Evolutionary conservation across 2,888 invertebrate species (phyloP).

Genomic region (Aphidius colemani): DNA sequence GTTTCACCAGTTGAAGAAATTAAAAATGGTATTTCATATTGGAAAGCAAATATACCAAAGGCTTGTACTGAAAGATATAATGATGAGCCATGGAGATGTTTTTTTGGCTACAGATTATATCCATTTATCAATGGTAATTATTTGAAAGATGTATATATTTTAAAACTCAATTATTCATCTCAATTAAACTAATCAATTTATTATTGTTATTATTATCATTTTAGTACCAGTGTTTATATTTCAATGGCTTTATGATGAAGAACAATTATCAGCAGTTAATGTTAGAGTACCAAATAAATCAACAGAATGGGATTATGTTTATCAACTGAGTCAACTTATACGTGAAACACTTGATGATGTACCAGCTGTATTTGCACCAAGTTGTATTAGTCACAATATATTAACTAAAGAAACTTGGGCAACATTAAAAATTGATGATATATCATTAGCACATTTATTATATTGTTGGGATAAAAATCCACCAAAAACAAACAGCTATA

Average conservation of each 20-base stretch:
- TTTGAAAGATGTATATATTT: neutral
- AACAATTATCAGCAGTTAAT: slow-evolving; percentile 91
- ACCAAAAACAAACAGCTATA: slow-evolving; percentile 40
- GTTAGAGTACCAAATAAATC: slow-evolving; percentile 87
- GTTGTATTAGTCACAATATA: slow-evolving; percentile 91
- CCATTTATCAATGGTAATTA: slow-evolving; percentile 77
- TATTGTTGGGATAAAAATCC: slow-evolving; percentile 81
- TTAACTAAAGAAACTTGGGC: slow-evolving; percentile 88
- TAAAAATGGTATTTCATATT: slow-evolving; percentile 75
- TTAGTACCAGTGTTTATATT: slow-evolving; percentile 88
- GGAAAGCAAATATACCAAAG: slow-evolving; percentile 80
- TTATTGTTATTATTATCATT: slow-evolving; percentile 26
- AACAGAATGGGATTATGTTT: slow-evolving; percentile 92
- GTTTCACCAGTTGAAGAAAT: slow-evolving; percentile 70
- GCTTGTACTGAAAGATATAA: slow-evolving; percentile 73
- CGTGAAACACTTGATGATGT: slow-evolving; percentile 82
- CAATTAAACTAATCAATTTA: neutral
- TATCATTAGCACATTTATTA: slow-evolving; percentile 82
- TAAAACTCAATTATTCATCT: too few relatives aligned
- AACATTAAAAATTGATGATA: slow-evolving; percentile 80
- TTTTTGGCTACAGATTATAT: slow-evolving; percentile 88
- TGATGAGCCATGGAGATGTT: slow-evolving; percentile 86
- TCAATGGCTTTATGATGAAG: slow-evolving; percentile 94
- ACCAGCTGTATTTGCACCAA: slow-evolving; percentile 88
- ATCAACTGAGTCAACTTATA: slow-evolving; percentile 84